Evolutionary conservation across 1,140 invertebrate genomes (phyloP).

Genomic region (Conopomorpha cramerella): DNA sequence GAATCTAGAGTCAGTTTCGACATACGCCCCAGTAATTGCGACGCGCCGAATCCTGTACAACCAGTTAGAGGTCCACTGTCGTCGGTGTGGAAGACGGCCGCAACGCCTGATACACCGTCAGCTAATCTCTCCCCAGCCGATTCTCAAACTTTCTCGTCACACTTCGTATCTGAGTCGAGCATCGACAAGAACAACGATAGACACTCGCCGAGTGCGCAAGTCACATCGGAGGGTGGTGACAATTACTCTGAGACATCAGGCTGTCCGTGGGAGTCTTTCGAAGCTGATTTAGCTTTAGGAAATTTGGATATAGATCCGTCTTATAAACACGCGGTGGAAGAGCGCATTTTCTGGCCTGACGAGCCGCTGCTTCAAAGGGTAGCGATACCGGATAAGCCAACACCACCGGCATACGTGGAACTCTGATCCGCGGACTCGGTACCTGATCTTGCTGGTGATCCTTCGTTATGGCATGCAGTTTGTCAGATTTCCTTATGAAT

Average conservation of each 20-base stretch:
- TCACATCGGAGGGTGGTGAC: conserved; percentile 60
- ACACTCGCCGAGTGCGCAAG: conserved; percentile 60
- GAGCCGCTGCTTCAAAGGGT: conserved; percentile 32
- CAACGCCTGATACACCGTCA: conserved; percentile 64
- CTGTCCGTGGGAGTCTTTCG: conserved; percentile 59
- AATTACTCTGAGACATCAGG: conserved; percentile 45
- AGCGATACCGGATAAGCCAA: conserved; percentile 34
- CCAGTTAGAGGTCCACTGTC: conserved; percentile 36
- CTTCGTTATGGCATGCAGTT: no score
- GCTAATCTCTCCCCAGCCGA: conserved; percentile 64
- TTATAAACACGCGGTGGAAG: conserved; percentile 63
- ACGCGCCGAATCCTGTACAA: conserved; percentile 29
- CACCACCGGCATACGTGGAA: conserved; percentile 44
- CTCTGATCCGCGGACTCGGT: conserved; percentile 55
- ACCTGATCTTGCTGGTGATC: conserved; percentile 44
- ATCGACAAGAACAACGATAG: conserved; percentile 45
- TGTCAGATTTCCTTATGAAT: no score
- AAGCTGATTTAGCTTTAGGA: conserved; percentile 52
- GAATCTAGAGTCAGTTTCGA: conserved; percentile 55
- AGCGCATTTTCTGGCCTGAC: conserved; percentile 62
- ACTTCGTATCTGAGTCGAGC: conserved; percentile 61
- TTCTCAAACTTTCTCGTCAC: conserved; percentile 62
- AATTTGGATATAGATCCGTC: conserved; percentile 55
- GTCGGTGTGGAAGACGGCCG: conserved; percentile 45
- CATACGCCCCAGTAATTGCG: conserved; percentile 32